These are phyloP conservation scores for Cebus imitator DNA, from an alignment of 2,113 vertebrate species.

Conservation along the genomic window DNA sequence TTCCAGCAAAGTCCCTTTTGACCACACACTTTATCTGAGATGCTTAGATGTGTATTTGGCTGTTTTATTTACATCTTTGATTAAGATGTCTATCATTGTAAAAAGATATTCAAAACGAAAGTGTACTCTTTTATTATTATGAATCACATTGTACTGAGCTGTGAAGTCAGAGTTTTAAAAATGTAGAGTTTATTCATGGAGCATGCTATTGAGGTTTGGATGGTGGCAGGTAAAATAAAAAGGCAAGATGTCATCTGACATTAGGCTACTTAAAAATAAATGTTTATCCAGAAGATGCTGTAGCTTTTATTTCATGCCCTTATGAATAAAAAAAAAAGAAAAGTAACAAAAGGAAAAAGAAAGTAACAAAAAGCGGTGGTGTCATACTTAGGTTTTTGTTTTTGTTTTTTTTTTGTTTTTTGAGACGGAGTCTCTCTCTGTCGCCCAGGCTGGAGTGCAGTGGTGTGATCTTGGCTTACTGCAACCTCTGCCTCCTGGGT, in stretches of 20 bases:
- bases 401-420: no score
- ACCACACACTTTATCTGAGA: neutral
- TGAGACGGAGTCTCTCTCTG: no score
- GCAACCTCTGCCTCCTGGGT: no score
- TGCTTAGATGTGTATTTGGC: neutral
- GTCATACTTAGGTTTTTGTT: neutral
- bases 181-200: slow-evolving; percentile 74
- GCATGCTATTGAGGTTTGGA: slow-evolving; percentile 58
- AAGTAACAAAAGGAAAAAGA: slow-evolving; percentile 16
- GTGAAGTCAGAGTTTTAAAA: slow-evolving; percentile 74
- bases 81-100: neutral
- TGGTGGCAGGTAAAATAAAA: slow-evolving; percentile 60
- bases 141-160: slow-evolving; percentile 62
- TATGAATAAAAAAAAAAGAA: neutral
- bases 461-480: no score
- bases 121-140: neutral
- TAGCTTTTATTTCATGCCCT: slow-evolving; percentile 58
- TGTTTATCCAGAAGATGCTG: slow-evolving; percentile 70
- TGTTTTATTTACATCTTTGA: slow-evolving; percentile 1
- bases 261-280: slow-evolving; percentile 49
- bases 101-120: neutral
- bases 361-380: neutral
- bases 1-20: neutral
- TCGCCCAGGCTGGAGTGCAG: no score
- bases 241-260: slow-evolving; percentile 64